Conservation (phyloP, 2,797 vertebrate species). For the Crocodylus rhombifer region DNA sequence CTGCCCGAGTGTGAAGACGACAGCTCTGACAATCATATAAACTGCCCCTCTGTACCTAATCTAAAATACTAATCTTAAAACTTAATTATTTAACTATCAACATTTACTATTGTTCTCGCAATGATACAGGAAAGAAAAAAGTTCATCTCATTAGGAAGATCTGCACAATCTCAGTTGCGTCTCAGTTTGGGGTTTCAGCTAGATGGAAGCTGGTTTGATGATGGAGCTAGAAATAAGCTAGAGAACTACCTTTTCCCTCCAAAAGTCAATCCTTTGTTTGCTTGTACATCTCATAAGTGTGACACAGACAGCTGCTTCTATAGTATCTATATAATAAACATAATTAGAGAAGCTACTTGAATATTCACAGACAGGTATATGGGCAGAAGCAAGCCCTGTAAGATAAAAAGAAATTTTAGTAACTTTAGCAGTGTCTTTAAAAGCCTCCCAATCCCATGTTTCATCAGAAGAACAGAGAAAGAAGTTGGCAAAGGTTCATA, state of each 20-base stretch:
- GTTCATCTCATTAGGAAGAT: background rate
- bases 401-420: background rate
- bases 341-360: constrained; percentile 5
- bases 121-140: background rate
- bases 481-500: background rate
- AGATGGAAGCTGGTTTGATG: background rate
- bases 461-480: background rate
- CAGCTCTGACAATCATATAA: constrained; percentile 1
- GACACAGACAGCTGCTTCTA: background rate
- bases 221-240: accelerated
- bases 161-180: constrained; percentile 14
- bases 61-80: constrained; percentile 39
- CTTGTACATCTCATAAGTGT: background rate
- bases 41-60: constrained; percentile 39
- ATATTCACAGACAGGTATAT: background rate
- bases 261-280: accelerated
- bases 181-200: background rate
- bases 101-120: constrained; percentile 45
- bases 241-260: background rate
- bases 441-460: constrained; percentile 14
- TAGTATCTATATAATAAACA: background rate
- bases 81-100: constrained; percentile 33
- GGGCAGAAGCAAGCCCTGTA: constrained; percentile 28
- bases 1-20: background rate
- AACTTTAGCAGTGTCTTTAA: background rate